Base-by-base conservation (phyloP, 2,888 invertebrate genomes). In the Panorpa germanica region DNA sequence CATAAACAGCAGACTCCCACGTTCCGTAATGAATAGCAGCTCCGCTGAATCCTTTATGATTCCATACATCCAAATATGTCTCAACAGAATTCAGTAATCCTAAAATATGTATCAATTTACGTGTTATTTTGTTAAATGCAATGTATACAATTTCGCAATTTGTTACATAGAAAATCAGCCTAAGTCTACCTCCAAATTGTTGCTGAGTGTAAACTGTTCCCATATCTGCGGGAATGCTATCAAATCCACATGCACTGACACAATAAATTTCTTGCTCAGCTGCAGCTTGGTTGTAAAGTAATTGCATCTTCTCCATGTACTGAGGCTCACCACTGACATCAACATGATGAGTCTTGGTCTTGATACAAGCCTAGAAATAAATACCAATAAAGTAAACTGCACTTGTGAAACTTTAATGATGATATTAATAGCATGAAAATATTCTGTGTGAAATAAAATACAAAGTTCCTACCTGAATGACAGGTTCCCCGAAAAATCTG, bases 251-350 rank as follows among this genome's bases (percentile, higher is more conserved):
- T 2, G 91, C 78, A 39, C 83, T 86, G 16, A 96, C 57, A 6
- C 95, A 59, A 51, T 78, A 91, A 4, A 86, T 66, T n/a, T 77
- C 76, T 7, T 76, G 75, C 40, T 81, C 70, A 42, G 70, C 57
- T 0, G 88, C 88, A 23, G 52, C 48, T 34, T 70, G 61, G 40
- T 76, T 59, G 52, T 93, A 90, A 40, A 77, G 62, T 32, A 88
- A 50, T 46, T 86, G 83, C 69, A 86, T 83, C 17, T 53, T 55
- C 50, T 91, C 88, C 53, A 91, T 70, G 47, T 70, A 90, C 72
- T 82, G 57, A 0, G 91, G 82, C 49, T 96, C 95, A 5, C 91
- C 95, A 45, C 76, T 81, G 20, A 96, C 76, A 52, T 96, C 96
- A 6, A 98, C 71, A 46, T 93, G 81, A 56, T 85, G 75, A 0